Base-by-base conservation (phyloP, 2,113 vertebrate species). In the Petromus typicus region DNA sequence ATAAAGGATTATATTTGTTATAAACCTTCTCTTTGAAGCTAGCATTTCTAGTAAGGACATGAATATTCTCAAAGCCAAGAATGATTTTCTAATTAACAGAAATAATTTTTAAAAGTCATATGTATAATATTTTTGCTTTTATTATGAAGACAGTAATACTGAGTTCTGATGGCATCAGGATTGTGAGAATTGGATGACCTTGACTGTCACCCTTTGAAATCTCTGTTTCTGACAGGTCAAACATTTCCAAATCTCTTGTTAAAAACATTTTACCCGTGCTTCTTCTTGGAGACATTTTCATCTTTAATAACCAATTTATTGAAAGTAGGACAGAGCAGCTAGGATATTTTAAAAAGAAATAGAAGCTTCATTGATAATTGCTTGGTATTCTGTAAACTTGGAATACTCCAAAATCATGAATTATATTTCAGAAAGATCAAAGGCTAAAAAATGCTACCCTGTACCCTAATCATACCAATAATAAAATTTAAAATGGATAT, bases 391-490 rank as follows among this genome's bases (percentile, higher is more conserved):
- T 73, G 20, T 93, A 95, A 96, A 37, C 96, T 93, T 96, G 56
- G 83, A 92, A 61, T 79, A 73, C 95, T 94, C 95, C 86, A 97
- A 96, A 98, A 95, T 3, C 71, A 81, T 89, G 59, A 59, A 14
- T 92, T n/a, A 13, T 89, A 96, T 97, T 97, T 94, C 64, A 97
- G 87, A 90, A 97, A 91, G 94, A 84, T 95, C 13, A 0, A 90
- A 96, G 94, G 89, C 11, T 94, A 98, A 34, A 6, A 51, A 91
- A 71, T 89, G 87, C 61, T 57, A 93, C n/a, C 90, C 85, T 2
- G 8, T 88, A 97, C n/a, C 75, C 48, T 97, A 95, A 98, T 96
- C 97, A 97, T 89, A 95, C 97, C 98, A 98, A 32, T 96, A 97
- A 98, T 97, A 95, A 98, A 98, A 96, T 97, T 96, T 89, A 97